Evolutionary conservation across 2,888 invertebrate genomes (phyloP), one percentile per base, ranked within the genome.

Genomic region (Cephus pulcher): DNA sequence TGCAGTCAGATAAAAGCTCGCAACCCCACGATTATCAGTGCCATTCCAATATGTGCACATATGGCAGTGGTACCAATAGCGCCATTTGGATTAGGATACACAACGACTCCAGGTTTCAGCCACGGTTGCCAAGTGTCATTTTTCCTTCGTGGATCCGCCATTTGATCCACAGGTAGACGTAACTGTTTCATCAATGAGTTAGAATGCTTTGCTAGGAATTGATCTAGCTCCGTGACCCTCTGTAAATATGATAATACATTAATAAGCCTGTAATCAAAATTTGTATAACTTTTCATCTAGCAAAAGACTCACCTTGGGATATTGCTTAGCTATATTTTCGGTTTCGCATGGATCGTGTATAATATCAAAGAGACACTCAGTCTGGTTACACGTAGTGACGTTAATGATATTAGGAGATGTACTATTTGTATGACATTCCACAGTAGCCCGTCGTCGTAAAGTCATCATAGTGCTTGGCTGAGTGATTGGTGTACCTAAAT

Each of bases 341-440:
- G 94, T 95, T 90, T 97, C 97, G 86, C 96, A 95, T 0, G 97
- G 97, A 90, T 97, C 97, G 76, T 93, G 93, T 0, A 94, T 94
- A 73, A 97, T 94, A 89, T 97, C 95, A 91, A 95, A 97, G 23
- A 96, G 92, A 85, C 96, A 96, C n/a, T 95, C 94, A 9, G 93
- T 91, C 33, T 89, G 89, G 76, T 90, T 91, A 80, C 91, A 91
- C 12, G 87, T 87, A 12, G 87, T 83, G 23, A 87, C 87, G 34
- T 79, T 83, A 69, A 82, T 81, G 73, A 82, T 82, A 23, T 78
- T 78, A 32, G 77, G 80, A 76, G 83, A 84, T n/a, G 85, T 83
- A 33, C 82, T 75, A 32, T 87, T 86, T 11, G 80, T 79, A 12
- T 82, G 79, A 75, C 91, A 91, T 11, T 82, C 78, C 3, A 90